Evolutionary conservation across 2,113 vertebrate species (phyloP).

Genomic region (Potamarius usumacintae): DNA sequence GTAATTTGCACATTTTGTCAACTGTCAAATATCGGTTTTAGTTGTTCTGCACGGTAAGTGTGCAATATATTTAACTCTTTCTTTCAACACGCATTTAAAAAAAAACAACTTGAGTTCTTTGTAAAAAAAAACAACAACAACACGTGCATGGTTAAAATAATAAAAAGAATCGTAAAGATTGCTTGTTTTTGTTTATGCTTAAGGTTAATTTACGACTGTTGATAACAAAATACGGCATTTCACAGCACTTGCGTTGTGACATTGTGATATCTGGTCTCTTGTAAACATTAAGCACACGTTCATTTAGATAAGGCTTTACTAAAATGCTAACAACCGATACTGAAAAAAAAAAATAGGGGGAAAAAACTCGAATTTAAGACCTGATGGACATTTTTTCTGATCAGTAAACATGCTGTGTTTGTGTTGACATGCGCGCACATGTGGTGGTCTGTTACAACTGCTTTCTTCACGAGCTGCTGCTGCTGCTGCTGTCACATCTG

Average conservation of each 20-base stretch:
- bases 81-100: too few relatives aligned
- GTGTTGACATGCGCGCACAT: not conserved
- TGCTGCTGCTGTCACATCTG: not conserved
- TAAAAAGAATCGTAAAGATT: not conserved
- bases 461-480: not conserved
- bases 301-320: too few relatives aligned
- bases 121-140: not conserved
- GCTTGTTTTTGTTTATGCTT: too few relatives aligned
- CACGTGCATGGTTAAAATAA: not conserved
- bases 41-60: constrained; percentile 7
- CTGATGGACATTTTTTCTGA: not conserved
- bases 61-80: not conserved
- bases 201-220: not conserved
- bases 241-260: not conserved
- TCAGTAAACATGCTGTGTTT: too few relatives aligned
- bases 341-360: too few relatives aligned
- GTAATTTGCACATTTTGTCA: constrained; percentile 16
- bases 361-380: not conserved
- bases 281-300: not conserved
- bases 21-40: not conserved
- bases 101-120: not conserved
- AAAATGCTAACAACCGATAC: not conserved
- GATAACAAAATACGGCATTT: not conserved
- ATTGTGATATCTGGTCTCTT: not conserved
- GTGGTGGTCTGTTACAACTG: not conserved